Evolutionary conservation across 2,888 invertebrate species (phyloP).

Genomic region (Lamellibrachia satsuma): DNA sequence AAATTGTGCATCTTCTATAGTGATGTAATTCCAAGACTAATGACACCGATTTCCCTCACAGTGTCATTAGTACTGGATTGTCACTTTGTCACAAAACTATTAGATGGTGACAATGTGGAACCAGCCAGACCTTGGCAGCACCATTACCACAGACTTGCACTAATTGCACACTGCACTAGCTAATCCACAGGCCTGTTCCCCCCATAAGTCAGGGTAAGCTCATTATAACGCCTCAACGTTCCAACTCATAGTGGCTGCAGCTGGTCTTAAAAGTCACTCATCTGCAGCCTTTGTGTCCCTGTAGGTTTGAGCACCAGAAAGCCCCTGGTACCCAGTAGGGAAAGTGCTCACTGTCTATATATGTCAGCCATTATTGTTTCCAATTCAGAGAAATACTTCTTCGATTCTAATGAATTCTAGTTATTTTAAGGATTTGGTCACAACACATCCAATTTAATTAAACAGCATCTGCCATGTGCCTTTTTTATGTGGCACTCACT

Average conservation of each 20-base stretch:
- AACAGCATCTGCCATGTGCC: too few species aligned
- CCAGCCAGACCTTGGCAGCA: background rate
- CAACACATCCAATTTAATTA: too few species aligned
- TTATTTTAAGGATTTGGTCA: too few species aligned
- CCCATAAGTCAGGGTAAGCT: background rate
- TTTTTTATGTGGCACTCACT: too few species aligned
- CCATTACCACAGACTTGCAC: background rate
- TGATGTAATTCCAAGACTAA: conserved; percentile 1
- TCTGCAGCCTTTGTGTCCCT: conserved; percentile 2
- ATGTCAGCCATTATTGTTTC: background rate
- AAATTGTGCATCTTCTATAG: background rate
- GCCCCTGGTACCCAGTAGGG: background rate
- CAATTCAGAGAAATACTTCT: background rate
- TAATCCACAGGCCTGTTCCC: background rate
- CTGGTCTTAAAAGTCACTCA: background rate
- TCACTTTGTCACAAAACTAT: background rate
- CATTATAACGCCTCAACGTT: background rate
- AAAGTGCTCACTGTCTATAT: background rate
- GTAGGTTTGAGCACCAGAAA: background rate
- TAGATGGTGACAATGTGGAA: background rate
- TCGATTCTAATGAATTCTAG: too few species aligned
- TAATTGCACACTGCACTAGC: background rate
- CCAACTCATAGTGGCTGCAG: background rate
- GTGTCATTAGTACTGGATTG: background rate
- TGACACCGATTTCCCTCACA: background rate